phyloP scores from a whole-genome alignment of 2,888 invertebrate genomes.

The Catonia carolina region DNA sequence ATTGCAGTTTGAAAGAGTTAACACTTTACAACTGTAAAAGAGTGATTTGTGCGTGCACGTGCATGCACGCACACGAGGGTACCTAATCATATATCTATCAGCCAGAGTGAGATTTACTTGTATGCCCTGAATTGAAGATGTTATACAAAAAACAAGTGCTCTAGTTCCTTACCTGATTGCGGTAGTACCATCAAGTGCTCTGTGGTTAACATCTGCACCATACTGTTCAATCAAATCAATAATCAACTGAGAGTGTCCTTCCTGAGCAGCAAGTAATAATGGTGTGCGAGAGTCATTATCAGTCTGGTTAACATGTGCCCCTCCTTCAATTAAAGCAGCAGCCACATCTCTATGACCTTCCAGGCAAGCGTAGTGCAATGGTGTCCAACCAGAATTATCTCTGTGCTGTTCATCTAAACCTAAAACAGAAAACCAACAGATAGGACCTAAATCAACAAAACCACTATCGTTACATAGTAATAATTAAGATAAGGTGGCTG shows the following conservation, averaged over 20 bases:
- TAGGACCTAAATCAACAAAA: not conserved
- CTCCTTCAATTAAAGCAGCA: conserved; percentile 75
- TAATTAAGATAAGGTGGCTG: no score
- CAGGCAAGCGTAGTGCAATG: conserved; percentile 91
- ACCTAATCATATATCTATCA: no score
- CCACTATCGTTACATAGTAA: no score
- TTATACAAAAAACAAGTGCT: no score
- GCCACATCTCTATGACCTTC: conserved; percentile 84
- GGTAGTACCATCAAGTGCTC: conserved; percentile 86
- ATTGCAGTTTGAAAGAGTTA: no score
- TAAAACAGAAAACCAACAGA: conserved; percentile 30
- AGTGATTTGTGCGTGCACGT: no score
- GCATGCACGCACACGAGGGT: no score
- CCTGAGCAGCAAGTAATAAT: conserved; percentile 82
- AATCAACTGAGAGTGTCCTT: conserved; percentile 66
- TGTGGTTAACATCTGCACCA: conserved; percentile 72
- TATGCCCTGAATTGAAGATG: no score
- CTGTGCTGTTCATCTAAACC: conserved; percentile 76
- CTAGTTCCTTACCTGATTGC: conserved; percentile 70
- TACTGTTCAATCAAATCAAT: conserved; percentile 65
- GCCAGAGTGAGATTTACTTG: no score
- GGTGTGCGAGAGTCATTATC: conserved; percentile 89
- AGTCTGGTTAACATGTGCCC: conserved; percentile 79
- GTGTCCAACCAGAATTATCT: conserved; percentile 96
- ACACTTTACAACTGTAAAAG: no score